These are phyloP conservation scores for Uropetala carovei DNA, from an alignment of 2,888 invertebrate genomes.

Conservation along the genomic window DNA sequence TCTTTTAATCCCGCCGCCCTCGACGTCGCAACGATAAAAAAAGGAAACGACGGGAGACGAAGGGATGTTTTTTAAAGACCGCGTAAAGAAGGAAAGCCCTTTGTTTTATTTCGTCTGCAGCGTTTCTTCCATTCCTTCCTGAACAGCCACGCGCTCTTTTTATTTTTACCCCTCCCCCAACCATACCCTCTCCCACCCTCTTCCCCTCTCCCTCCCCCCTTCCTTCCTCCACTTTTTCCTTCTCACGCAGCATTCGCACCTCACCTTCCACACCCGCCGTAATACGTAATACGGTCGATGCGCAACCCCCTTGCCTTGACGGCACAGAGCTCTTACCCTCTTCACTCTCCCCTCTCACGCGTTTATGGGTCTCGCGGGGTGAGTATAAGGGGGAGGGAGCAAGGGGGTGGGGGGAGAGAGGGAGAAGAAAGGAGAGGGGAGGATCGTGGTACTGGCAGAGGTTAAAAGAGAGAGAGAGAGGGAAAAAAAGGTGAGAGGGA, in stretches of 20 bases:
- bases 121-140: not conserved
- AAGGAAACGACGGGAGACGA: not conserved
- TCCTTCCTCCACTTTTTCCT: not conserved
- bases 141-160: constrained; percentile 8
- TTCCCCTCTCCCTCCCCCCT: not conserved
- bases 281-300: constrained; percentile 5
- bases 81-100: not conserved
- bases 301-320: not conserved
- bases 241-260: not conserved
- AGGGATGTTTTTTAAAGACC: not conserved
- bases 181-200: not conserved
- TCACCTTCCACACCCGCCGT: not conserved
- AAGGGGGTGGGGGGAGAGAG: not conserved
- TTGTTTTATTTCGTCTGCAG: not conserved
- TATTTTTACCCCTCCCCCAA: not conserved
- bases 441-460: too few species aligned
- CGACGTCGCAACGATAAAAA: constrained; percentile 1
- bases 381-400: not conserved
- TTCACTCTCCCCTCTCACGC: not conserved
- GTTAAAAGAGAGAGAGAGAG: not conserved
- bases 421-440: not conserved
- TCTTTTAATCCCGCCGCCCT: not conserved
- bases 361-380: constrained; percentile 37
- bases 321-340: constrained; percentile 7
- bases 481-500: not conserved